Evolutionary conservation across 1,140 invertebrate species (phyloP), one percentile per base, ranked within the genome.

Genomic region (Drosophila seguyi): DNA sequence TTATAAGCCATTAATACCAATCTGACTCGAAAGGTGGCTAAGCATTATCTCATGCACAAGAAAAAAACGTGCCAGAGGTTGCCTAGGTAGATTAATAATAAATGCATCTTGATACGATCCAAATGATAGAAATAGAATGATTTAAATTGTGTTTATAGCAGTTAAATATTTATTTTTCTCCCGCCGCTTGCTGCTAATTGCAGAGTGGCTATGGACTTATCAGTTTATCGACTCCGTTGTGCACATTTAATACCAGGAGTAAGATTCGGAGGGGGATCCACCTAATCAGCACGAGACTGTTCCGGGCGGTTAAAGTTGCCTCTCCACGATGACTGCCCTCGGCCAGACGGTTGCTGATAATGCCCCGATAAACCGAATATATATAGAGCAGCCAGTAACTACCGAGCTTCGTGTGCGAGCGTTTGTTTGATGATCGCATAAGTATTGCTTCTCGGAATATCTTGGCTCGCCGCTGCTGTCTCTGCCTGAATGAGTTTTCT

Each of bases 401-500:
- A 56, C 11, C 18, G 13, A 36, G 63, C 39, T 56, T 5, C 41
- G 31, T 22, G 27, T 27, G 42, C 4, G 18, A 38, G 20, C 18
- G 42, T 45, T 34, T 55, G 14, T 31, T 71, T 41, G 29, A 47
- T 50, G 29, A 72, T 59, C 50, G 50, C 68, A 72, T 39, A 58
- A 48, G 68, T 58, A 72, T 71, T 38, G 42, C 25, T 25, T 10
- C 13, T 25, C 13, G 47, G 68, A 72, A 58, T 47, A 41, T 72
- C 29, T 34, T 39, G 20, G 25, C 38, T 50, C 31, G 13, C 22
- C 38, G 22, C 22, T 25, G 27, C 14, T 61, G 59, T 65, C 18
- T 66, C 62, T 66, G 41, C 57, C 55, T 36, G 31, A 60, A 36
- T 71, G 44, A 41, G 52, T 72, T 72, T 72, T 72, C 68, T 72